Evolutionary conservation across 2,113 vertebrate species (phyloP).

Genomic region (Polypterus senegalus): DNA sequence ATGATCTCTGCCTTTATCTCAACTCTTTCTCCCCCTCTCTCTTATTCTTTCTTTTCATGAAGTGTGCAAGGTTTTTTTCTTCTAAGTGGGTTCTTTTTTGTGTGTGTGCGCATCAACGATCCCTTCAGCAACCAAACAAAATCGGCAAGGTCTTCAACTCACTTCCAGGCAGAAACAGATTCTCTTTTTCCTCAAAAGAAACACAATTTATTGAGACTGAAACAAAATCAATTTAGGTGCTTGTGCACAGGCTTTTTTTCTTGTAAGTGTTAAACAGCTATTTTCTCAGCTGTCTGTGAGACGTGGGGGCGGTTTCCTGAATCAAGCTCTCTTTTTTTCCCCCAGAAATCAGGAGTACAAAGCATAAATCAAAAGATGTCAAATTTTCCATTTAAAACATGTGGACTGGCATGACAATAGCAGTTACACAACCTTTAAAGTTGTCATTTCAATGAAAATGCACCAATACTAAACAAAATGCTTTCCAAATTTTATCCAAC

Average conservation of each 20-base stretch:
- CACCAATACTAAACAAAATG: constrained; percentile 80
- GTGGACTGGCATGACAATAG: constrained; percentile 90
- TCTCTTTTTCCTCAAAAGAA: constrained; percentile 91
- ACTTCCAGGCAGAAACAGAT: constrained; percentile 93
- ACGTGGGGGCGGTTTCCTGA: constrained; percentile 64
- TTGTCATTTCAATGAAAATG: constrained; percentile 83
- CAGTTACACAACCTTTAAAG: constrained; percentile 87
- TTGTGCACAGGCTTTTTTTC: constrained; percentile 55
- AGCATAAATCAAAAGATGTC: constrained; percentile 81
- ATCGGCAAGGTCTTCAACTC: constrained; percentile 82
- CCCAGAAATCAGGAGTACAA: constrained; percentile 95
- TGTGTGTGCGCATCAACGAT: constrained; percentile 32
- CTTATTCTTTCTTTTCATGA: constrained; percentile 15
- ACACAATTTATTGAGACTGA: constrained; percentile 97
- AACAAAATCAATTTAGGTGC: constrained; percentile 86
- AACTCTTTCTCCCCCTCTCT: constrained; percentile 25
- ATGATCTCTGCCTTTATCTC: constrained; percentile 17
- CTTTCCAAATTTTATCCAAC: constrained; percentile 45
- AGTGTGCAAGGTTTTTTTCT: constrained; percentile 17
- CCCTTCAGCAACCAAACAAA: constrained; percentile 53
- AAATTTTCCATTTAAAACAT: constrained; percentile 91
- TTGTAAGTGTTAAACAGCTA: constrained; percentile 80
- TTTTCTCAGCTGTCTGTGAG: constrained; percentile 77
- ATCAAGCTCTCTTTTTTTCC: constrained; percentile 45
- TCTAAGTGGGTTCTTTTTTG: constrained; percentile 10